Percentiles rank a stretch among this genome's conserved stretches.
phyloP scores from a whole-genome alignment of 2,113 vertebrate genomes.

The Istiophorus platypterus region DNA sequence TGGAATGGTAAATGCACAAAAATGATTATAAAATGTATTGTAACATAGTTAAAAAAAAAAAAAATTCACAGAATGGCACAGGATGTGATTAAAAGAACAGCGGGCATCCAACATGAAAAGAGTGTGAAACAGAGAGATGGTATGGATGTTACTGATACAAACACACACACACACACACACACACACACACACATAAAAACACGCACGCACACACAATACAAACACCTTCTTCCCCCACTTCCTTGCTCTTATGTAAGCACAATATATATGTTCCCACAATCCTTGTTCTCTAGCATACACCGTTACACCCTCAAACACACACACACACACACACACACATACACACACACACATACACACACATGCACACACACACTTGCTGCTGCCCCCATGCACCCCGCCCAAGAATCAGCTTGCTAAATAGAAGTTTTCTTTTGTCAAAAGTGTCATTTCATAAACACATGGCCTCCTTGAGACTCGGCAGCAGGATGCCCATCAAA shows the following conservation, averaged over 20 bases:
- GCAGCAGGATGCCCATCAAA: slow-evolving; percentile 86
- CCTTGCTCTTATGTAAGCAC: slow-evolving; percentile 37
- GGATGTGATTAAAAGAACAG: slow-evolving; percentile 84
- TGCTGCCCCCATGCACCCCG: slow-evolving; percentile 62
- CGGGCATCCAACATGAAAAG: slow-evolving; percentile 70
- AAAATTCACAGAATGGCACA: slow-evolving; percentile 84
- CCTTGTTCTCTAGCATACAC: slow-evolving; percentile 8
- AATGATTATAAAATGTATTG: slow-evolving; percentile 77
- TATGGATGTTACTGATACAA: slow-evolving; percentile 61
- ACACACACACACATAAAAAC: slow-evolving; percentile 64
- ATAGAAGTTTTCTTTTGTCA: slow-evolving; percentile 87
- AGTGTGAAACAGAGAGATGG: slow-evolving; percentile 51
- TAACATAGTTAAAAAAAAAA: slow-evolving; percentile 82
- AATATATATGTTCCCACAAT: slow-evolving; percentile 40
- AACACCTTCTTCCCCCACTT: slow-evolving; percentile 48
- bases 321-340: slow-evolving; percentile 50
- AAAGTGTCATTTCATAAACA: slow-evolving; percentile 86
- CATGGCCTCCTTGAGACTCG: slow-evolving; percentile 88
- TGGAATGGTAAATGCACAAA: slow-evolving; percentile 72
- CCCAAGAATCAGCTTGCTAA: slow-evolving; percentile 88
- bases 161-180: slow-evolving; percentile 85
- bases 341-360: slow-evolving; percentile 48
- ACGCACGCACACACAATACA: slow-evolving; percentile 85
- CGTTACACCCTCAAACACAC: slow-evolving; percentile 31
- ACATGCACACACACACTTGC: slow-evolving; percentile 47